Conservation (phyloP, 2,113 vertebrate species). For the Poicephalus meyeri region DNA sequence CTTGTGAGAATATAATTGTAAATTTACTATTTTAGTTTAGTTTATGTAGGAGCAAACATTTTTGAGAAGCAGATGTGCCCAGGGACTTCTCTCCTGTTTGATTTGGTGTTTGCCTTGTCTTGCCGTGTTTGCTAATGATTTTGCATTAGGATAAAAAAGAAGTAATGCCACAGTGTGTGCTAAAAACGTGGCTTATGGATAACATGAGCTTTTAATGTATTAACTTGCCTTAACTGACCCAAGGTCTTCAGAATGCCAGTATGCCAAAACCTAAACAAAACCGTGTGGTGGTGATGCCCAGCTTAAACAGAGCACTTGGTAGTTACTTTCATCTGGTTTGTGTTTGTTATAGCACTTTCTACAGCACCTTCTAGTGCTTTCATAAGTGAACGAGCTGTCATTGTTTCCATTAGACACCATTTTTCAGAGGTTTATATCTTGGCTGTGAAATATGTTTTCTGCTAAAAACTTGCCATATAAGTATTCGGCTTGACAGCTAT, state of each 20-base stretch:
- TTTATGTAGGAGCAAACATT: not conserved
- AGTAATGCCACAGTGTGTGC: not conserved
- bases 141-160: not conserved
- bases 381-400: not conserved
- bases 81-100: not conserved
- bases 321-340: not conserved
- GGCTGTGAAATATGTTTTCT: not conserved
- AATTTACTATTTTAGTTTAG: not conserved
- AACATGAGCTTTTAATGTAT: not conserved
- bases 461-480: not conserved
- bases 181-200: not conserved
- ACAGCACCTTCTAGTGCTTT: not conserved
- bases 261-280: not conserved
- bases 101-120: not conserved
- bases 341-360: not conserved
- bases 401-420: constrained; percentile 8
- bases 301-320: not conserved
- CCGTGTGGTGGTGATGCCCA: not conserved
- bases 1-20: not conserved
- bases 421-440: constrained; percentile 30
- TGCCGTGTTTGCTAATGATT: not conserved
- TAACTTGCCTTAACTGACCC: not conserved
- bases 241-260: not conserved
- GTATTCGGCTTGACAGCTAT: not conserved
- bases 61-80: not conserved